Conservation (phyloP, 2,888 invertebrate species). For the Trichacis sp. region DNA sequence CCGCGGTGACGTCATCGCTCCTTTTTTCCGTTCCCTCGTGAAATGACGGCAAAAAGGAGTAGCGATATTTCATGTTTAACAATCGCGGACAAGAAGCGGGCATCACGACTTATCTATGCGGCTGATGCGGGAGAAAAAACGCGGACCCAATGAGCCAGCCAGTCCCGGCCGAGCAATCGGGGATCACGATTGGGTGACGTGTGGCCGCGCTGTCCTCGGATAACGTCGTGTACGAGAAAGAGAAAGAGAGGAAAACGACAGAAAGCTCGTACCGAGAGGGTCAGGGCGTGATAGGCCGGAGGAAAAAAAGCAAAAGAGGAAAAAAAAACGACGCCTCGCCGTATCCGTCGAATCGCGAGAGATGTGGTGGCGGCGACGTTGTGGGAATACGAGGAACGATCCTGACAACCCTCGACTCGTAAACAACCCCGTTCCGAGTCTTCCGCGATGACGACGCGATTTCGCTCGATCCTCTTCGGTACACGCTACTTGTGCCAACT, state of each 20-base stretch:
- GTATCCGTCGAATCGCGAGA: slow-evolving; percentile 22
- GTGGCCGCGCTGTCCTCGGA: slow-evolving; percentile 49
- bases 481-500: slow-evolving; percentile 37
- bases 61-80: slow-evolving; percentile 29
- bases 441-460: slow-evolving; percentile 45
- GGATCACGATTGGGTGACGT: slow-evolving; percentile 63
- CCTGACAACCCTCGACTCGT: slow-evolving; percentile 46
- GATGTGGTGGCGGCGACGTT: slow-evolving; percentile 33
- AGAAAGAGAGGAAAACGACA: too few species aligned
- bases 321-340: slow-evolving; percentile 10
- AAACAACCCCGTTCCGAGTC: slow-evolving; percentile 43
- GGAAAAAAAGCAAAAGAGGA: slow-evolving; percentile 5
- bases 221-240: slow-evolving; percentile 48
- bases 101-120: slow-evolving; percentile 36
- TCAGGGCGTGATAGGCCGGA: slow-evolving; percentile 36
- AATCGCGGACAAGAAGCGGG: slow-evolving; percentile 27
- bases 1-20: too few species aligned
- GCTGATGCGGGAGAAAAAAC: slow-evolving; percentile 6
- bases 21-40: slow-evolving; percentile 1
- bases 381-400: slow-evolving; percentile 43
- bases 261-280: slow-evolving; percentile 47
- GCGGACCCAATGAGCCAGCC: slow-evolving; percentile 12
- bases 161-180: too few species aligned
- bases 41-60: slow-evolving; percentile 15
- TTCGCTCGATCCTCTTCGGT: slow-evolving; percentile 27